Conservation (phyloP, 2,888 invertebrate species). For the Leptinotarsa juncta region DNA sequence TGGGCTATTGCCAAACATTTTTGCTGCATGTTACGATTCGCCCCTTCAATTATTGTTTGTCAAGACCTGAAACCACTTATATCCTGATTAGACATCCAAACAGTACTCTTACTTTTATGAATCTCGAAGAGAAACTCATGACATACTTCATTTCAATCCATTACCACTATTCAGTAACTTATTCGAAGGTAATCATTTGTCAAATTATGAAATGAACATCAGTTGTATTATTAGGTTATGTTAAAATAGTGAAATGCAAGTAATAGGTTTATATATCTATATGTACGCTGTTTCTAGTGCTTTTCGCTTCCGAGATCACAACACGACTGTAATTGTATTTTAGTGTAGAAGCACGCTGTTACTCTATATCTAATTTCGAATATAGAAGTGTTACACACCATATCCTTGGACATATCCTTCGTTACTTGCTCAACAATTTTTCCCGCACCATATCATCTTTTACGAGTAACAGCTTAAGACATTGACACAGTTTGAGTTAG, state of each 20-base stretch:
- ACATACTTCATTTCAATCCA: constrained; percentile 1
- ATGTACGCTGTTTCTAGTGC: constrained; percentile 64
- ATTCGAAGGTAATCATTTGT: constrained; percentile 59
- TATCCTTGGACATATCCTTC: constrained; percentile 55
- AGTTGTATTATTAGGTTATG: constrained; percentile 45
- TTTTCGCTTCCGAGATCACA: constrained; percentile 66
- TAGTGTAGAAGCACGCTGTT: constrained; percentile 63
- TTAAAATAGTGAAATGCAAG: constrained; percentile 47
- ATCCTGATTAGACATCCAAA: neutral
- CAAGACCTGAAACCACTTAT: neutral
- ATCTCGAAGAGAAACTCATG: neutral
- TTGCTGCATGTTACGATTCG: constrained; percentile 27
- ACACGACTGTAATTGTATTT: constrained; percentile 65
- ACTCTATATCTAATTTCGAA: constrained; percentile 53
- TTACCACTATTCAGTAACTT: neutral
- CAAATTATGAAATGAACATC: constrained; percentile 22
- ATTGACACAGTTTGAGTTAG: constrained; percentile 55
- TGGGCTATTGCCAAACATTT: constrained; percentile 21
- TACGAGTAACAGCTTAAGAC: constrained; percentile 58
- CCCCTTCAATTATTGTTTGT: constrained; percentile 14
- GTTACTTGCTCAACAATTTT: constrained; percentile 51
- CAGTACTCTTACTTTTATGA: neutral
- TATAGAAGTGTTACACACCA: constrained; percentile 47
- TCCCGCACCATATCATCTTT: constrained; percentile 43
- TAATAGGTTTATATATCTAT: constrained; percentile 59